Evolutionary conservation across 2,113 vertebrate species (phyloP), one percentile per base, ranked within the genome.

Genomic region (Salvator merianae): DNA sequence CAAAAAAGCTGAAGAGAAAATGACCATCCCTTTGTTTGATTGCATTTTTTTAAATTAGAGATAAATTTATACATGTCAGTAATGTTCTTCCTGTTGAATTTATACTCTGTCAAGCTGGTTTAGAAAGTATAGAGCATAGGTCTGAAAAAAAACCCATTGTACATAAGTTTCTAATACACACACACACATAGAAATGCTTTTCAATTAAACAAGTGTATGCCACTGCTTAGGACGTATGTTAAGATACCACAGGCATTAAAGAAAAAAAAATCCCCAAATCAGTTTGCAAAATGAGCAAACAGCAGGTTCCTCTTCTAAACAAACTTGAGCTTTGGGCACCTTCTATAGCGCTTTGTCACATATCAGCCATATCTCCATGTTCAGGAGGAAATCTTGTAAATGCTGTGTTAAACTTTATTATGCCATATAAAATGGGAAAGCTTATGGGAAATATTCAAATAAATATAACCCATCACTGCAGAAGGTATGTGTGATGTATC

Each of bases 51-150:
- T 82, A 36, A 84, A 77, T 50, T 32, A 5, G 89, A 55, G 89
- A 74, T 84, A 83, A 89, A 81, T 81, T 84, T 50, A 59, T 10
- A 36, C 1, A 68, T 8, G 77, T 75, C 71, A 83, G 75, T 84
- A 47, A 90, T 89, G 80, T 91, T 86, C 78, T 93, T 93, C 90
- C 82, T 84, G 92, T 91, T 90, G 3, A 40, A 91, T 93, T 92
- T 93, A 87, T 89, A 93, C 86, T 72, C 70, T 90, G 91, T 87
- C 84, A 81, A 84, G 84, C 90, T 90, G 88, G 82, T 87, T 72
- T 84, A 90, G 86, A 91, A 79, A 92, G 73, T n/a, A 30, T 12
- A 76, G 82, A 63, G 47, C 30, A 88, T 75, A 81, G 24, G 7
- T 43, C 20, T 34, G 80, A 87, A 90, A 91, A 93, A 90, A 71